These are phyloP conservation scores for Leiothrix lutea DNA, from an alignment of 2,113 vertebrate species.

Conservation along the genomic window DNA sequence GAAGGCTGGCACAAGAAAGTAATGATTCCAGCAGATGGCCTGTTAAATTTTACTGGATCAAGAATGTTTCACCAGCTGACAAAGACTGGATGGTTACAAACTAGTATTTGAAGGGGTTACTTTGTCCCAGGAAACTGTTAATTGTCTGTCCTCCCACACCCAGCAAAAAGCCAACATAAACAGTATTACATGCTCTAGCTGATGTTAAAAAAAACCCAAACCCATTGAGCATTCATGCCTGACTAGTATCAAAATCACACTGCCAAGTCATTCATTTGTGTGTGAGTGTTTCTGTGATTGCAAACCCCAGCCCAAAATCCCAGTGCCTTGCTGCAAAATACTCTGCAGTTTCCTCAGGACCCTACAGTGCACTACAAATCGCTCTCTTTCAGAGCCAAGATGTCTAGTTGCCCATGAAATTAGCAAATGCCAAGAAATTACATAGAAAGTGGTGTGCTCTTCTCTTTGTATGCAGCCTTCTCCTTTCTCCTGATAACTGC, in stretches of 20 bases:
- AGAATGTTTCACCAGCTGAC: background rate
- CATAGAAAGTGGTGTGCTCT: background rate
- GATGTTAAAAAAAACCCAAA: background rate
- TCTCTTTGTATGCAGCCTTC: background rate
- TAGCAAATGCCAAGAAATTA: background rate
- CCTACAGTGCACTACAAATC: background rate
- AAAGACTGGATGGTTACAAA: background rate
- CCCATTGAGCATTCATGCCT: background rate
- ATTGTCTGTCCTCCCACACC: slow-evolving; percentile 25
- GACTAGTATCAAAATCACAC: background rate
- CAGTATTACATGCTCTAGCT: background rate
- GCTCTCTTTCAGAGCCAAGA: background rate
- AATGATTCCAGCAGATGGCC: background rate
- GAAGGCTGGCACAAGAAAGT: background rate
- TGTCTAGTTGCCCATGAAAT: background rate
- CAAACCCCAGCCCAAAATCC: background rate
- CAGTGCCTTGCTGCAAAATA: background rate
- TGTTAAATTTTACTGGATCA: background rate
- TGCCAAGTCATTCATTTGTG: background rate
- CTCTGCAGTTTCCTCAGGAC: background rate
- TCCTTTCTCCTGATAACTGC: background rate
- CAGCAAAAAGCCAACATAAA: slow-evolving; percentile 41
- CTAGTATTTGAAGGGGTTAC: background rate
- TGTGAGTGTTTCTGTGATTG: background rate
- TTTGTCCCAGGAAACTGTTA: slow-evolving; percentile 28